Percentiles rank a stretch among this genome's conserved stretches.
These are phyloP conservation scores for Pandemis heparana DNA, from an alignment of 2,888 invertebrate genomes.

Conservation along the genomic window DNA sequence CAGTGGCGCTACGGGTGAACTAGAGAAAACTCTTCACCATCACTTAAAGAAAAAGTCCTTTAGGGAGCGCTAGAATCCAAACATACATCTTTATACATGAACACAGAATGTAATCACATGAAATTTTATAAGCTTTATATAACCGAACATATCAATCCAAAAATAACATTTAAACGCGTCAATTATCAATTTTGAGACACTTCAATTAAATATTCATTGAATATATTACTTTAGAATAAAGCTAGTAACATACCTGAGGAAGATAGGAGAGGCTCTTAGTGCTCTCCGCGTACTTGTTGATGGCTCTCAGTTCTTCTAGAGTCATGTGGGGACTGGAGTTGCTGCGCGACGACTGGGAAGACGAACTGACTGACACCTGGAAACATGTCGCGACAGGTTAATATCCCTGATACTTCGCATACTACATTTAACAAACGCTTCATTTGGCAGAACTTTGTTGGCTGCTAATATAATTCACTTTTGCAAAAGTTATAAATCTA, in stretches of 20 bases:
- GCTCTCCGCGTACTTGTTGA: constrained; percentile 96
- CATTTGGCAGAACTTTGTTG: no score
- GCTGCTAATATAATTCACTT: no score
- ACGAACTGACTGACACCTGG: constrained; percentile 90
- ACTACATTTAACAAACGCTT: no score
- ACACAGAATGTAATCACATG: constrained; percentile 12
- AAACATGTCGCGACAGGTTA: constrained; percentile 44
- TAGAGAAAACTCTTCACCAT: constrained; percentile 77
- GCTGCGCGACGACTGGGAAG: constrained; percentile 89
- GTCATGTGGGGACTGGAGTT: constrained; percentile 90
- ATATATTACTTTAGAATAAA: background rate
- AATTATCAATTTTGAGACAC: background rate
- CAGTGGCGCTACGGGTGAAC: constrained; percentile 72
- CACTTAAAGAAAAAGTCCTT: constrained; percentile 78
- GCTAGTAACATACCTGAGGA: constrained; percentile 89
- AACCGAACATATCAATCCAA: background rate
- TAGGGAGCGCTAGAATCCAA: constrained; percentile 83
- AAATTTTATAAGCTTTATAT: background rate
- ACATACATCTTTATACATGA: constrained; percentile 61
- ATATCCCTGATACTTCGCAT: no score
- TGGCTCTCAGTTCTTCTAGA: constrained; percentile 92
- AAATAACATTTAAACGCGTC: background rate
- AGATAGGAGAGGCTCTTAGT: constrained; percentile 96
- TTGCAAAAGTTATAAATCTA: no score
- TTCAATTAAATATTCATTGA: background rate